A percentile compares a stretch with the other conserved stretches of the same genome.
Evolutionary conservation across 2,888 invertebrate genomes (phyloP).

Genomic region (Phaedon cochleariae): DNA sequence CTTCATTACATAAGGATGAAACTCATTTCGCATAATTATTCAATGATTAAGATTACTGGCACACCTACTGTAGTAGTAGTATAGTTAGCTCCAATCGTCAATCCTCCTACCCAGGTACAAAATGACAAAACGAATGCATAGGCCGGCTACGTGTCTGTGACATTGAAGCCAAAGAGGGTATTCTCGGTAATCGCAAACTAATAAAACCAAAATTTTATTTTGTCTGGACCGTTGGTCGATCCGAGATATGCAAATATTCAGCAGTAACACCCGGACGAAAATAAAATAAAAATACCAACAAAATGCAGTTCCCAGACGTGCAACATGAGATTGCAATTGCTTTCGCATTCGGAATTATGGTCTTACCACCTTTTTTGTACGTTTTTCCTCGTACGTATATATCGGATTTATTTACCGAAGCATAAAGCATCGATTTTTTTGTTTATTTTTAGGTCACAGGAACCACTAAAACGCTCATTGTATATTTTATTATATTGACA

Average conservation of each 20-base stretch:
- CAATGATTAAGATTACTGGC: too few species aligned
- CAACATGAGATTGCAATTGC: constrained; percentile 48
- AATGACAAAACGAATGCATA: neutral
- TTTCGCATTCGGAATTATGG: constrained; percentile 38
- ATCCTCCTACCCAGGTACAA: neutral
- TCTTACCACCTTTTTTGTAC: constrained; percentile 22
- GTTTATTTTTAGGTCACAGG: constrained; percentile 31
- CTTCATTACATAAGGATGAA: too few species aligned
- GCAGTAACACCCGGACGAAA: constrained; percentile 35
- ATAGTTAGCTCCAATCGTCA: too few species aligned
- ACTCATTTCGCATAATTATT: too few species aligned
- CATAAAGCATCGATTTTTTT: constrained; percentile 32
- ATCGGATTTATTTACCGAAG: constrained; percentile 32
- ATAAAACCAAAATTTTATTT: constrained; percentile 55
- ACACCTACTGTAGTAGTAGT: too few species aligned
- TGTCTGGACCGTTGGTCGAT: constrained; percentile 55
- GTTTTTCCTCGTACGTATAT: constrained; percentile 25
- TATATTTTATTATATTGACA: constrained; percentile 34
- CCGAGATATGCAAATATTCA: constrained; percentile 54
- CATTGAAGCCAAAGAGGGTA: constrained; percentile 14
- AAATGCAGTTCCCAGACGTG: constrained; percentile 37
- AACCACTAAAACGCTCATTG: constrained; percentile 31
- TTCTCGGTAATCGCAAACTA: constrained; percentile 26
- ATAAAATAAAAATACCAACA: constrained; percentile 35
- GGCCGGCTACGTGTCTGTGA: constrained; percentile 2